phyloP scores from a whole-genome alignment of 2,888 invertebrate species.

The Dasypogon diadema region DNA sequence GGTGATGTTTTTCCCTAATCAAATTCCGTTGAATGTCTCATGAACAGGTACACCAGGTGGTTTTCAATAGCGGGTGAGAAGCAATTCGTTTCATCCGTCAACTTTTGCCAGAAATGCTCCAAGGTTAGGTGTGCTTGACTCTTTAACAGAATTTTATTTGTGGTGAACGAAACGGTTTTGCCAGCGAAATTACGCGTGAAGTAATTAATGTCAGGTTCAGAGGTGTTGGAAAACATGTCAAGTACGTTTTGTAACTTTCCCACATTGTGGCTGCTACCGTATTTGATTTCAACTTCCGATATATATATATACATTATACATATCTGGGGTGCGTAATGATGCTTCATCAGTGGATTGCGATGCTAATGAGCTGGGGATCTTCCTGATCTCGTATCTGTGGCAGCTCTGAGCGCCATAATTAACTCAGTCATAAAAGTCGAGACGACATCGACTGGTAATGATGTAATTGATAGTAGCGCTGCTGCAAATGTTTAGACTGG shows the following conservation, averaged over 20 bases:
- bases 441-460: neutral
- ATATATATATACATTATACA: neutral
- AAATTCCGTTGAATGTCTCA: constrained; percentile 9
- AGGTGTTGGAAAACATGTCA: constrained; percentile 25
- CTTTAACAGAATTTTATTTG: constrained; percentile 2
- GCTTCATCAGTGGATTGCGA: neutral
- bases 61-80: constrained; percentile 11
- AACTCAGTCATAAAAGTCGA: neutral
- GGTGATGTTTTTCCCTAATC: constrained; percentile 10
- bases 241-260: constrained; percentile 3
- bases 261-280: neutral
- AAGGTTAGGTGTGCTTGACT: constrained; percentile 20
- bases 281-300: too few species aligned
- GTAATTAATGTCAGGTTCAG: constrained; percentile 44
- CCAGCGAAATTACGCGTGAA: constrained; percentile 23
- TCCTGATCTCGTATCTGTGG: neutral
- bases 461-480: neutral
- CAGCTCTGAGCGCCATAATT: neutral
- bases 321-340: neutral
- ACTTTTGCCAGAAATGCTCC: constrained; percentile 10
- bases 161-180: neutral
- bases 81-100: constrained; percentile 22
- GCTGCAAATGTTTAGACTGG: constrained; percentile 31
- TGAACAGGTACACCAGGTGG: neutral
- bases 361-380: constrained; percentile 22